These are phyloP conservation scores for Mastigias papua DNA, from an alignment of 30 jellyfish, hydroid and myxozoan species.

Conservation along the genomic window DNA sequence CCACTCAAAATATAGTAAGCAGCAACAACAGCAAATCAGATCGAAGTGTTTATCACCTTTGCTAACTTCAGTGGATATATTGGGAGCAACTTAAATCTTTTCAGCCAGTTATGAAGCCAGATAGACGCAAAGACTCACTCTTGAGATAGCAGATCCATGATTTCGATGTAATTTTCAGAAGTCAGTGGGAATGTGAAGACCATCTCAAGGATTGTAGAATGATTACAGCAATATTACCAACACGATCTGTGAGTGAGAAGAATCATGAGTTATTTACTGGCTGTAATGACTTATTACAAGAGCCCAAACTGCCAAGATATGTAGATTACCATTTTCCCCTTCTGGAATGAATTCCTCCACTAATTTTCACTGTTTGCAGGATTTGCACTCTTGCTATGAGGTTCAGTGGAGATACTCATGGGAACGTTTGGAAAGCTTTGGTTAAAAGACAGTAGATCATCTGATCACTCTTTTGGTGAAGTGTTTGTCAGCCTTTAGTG, in stretches of 20 bases:
- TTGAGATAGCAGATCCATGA: neutral
- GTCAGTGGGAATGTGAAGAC: neutral
- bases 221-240: conserved; percentile 18
- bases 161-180: neutral
- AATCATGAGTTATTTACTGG: conserved; percentile 6
- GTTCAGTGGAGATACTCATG: too few species aligned
- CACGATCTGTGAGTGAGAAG: neutral
- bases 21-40: too few species aligned
- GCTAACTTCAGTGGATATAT: conserved; percentile 42
- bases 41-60: conserved; percentile 57
- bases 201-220: neutral
- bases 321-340: too few species aligned
- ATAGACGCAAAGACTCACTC: conserved; percentile 51
- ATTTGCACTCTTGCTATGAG: too few species aligned
- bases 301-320: conserved; percentile 4
- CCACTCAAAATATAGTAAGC: too few species aligned
- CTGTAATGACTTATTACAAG: conserved; percentile 1
- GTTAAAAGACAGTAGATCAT: too few species aligned
- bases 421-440: too few species aligned
- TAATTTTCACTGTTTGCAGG: too few species aligned
- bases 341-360: too few species aligned
- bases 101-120: conserved; percentile 69
- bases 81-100: conserved; percentile 58
- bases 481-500: too few species aligned
- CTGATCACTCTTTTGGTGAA: too few species aligned